Evolutionary conservation across 2,888 invertebrate species (phyloP), one percentile per base, ranked within the genome.

Genomic region (Drosophila colorata): DNA sequence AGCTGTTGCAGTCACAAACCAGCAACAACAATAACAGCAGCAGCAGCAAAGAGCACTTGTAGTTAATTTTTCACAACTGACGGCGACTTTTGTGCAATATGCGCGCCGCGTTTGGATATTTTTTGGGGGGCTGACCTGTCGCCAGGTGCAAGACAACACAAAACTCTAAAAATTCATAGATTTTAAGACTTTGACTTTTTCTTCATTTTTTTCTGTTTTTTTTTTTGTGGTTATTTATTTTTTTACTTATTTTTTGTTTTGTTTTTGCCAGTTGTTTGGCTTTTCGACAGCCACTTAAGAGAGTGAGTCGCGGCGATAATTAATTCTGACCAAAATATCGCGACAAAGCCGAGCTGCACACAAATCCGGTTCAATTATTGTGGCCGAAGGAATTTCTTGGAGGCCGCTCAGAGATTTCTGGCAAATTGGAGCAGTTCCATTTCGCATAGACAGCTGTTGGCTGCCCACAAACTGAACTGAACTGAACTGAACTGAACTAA

Each of bases 41-140:
- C 69, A 73, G 56, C 69, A 67, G 66, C 60, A 76, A 68, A 63
- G 71, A 85, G 73, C 86, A 80, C 77, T 84, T 84, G 83, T 86
- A 83, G 83, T 84, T 84, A 84, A 84, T 84, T 84, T 84, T 84
- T 84, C 83, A 83, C 83, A 84, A 84, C 81, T 83, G 84, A 80
- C 83, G 78, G 76, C 82, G 73, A 74, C 60, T 76, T 83, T 86
- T 83, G 83, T 83, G 86, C 83, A 83, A 86, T 80, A 86, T 86
- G 75, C 84, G 75, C 58, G 59, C 61, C 78, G 67, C 61, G 59
- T 70, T 78, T 55, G 56, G 57, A 51, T 44, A 66, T 53, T 64
- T 70, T 68, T 59, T 51, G 47, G 75, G 60, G 65, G 64, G 59
- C 57, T 82, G 85, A 82, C 82, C 82, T 82, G 82, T 82, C 85